phyloP scores from a whole-genome alignment of 2,113 vertebrate species.

The Odontesthes bonariensis region DNA sequence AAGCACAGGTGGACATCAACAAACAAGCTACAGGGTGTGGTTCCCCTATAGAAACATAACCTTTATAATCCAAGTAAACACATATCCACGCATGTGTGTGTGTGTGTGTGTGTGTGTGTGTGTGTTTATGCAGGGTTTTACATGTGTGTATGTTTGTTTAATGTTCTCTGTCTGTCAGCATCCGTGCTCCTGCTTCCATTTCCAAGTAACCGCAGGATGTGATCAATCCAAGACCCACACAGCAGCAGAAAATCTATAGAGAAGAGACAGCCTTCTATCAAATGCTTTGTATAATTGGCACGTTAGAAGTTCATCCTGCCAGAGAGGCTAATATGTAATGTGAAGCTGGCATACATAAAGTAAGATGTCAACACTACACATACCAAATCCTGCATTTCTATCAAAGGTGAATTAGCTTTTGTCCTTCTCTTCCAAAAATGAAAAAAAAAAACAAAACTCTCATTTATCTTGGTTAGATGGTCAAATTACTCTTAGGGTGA shows the following conservation, averaged over 20 bases:
- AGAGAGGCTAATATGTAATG: conserved; percentile 30
- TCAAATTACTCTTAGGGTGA: conserved; percentile 11
- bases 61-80: conserved; percentile 26
- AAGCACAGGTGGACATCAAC: conserved; percentile 23
- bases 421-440: background rate
- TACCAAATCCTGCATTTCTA: background rate
- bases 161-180: conserved; percentile 53
- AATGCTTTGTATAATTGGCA: conserved; percentile 61
- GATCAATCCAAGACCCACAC: conserved; percentile 62
- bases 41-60: conserved; percentile 17
- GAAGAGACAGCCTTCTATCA: conserved; percentile 56
- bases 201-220: conserved; percentile 57
- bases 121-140: background rate
- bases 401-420: conserved; percentile 1
- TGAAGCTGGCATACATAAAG: conserved; percentile 16
- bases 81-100: background rate
- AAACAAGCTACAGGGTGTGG: background rate
- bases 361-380: conserved; percentile 14
- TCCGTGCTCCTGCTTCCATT: conserved; percentile 36
- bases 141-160: conserved; percentile 38
- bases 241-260: conserved; percentile 71
- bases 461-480: conserved; percentile 37
- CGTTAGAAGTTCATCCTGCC: conserved; percentile 64
- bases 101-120: background rate
- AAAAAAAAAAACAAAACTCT: background rate